Evolutionary conservation across 2,888 invertebrate species (phyloP).

Genomic region (Zygogramma bicolorata): DNA sequence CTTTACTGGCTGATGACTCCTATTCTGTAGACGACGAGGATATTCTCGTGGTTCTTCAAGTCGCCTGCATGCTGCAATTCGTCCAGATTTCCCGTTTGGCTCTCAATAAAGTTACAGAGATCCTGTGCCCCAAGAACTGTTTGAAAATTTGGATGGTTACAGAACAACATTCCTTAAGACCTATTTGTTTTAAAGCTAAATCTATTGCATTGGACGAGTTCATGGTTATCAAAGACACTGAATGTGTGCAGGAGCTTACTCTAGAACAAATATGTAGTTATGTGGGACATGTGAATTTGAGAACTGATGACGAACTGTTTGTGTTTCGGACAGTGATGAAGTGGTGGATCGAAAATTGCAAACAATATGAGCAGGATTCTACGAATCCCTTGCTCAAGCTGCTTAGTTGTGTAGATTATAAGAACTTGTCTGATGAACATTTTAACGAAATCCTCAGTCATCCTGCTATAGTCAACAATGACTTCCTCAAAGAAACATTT

Average conservation of each 20-base stretch:
- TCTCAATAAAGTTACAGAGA: conserved; percentile 50
- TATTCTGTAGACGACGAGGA: conserved; percentile 57
- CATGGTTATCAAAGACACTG: conserved; percentile 54
- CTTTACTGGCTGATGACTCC: conserved; percentile 55
- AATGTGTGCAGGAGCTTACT: conserved; percentile 55
- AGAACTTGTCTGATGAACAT: conserved; percentile 47
- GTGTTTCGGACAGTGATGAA: conserved; percentile 62
- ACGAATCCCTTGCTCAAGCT: conserved; percentile 53
- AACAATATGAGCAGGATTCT: conserved; percentile 26
- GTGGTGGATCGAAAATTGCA: conserved; percentile 62
- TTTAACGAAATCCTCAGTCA: conserved; percentile 57
- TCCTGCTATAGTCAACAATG: conserved; percentile 54
- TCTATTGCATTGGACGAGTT: conserved; percentile 61
- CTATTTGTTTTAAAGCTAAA: conserved; percentile 61
- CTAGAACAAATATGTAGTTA: conserved; percentile 60
- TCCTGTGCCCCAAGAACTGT: conserved; percentile 55
- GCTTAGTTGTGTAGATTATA: conserved; percentile 60
- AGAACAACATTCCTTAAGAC: conserved; percentile 57
- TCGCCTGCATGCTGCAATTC: conserved; percentile 66
- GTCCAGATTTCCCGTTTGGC: conserved; percentile 57
- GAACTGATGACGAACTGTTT: conserved; percentile 57
- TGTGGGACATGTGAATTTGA: conserved; percentile 57
- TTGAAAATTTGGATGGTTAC: conserved; percentile 60
- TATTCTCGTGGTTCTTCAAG: conserved; percentile 60
- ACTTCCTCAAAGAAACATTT: conserved; percentile 52